Evolutionary conservation across 2,797 vertebrate genomes (phyloP), one percentile per base, ranked within the genome.

Genomic region (Buphagus erythrorhynchus): DNA sequence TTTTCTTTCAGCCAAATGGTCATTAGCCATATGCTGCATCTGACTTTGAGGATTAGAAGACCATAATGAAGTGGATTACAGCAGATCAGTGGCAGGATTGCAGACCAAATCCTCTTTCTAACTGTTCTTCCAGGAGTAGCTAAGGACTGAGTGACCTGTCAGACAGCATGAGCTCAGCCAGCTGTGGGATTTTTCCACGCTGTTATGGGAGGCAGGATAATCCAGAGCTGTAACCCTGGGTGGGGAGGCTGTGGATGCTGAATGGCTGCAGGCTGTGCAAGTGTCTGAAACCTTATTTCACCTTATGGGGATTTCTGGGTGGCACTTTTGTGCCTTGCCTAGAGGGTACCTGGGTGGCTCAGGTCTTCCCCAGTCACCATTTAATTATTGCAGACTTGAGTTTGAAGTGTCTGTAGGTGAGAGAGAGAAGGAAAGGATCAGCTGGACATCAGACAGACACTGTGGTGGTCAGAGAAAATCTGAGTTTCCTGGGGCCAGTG

Each of bases 51-150:
- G 86, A 94, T 90, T 94, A 91, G 73, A 72, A 57, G 35, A 33
- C 31, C 1, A 0, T 87, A 94, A 72, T 46, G 62, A 94, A 94
- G 66, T 72, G 88, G 73, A 96, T 95, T 95, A 91, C 54, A 91
- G 69, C 36, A 88, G 86, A 91, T 94, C 79, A 76, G 76, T 86
- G 79, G 58, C 77, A 81, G 93, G 73, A 94, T 45, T 90, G 73
- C 66, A 90, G 45, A 46, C 36, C 62, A 95, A 95, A 96, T 92
- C 95, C 88, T 74, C 82, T 84, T 94, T 80, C 55, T 81, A 35
- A 20, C 81, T 87, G 40, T 63, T 63, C 46, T 93, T 91, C 48
- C 61, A 77, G 46, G 43, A 68, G 84, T 1, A 74, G 57, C 81
- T 85, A 9, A 62, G 72, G 61, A n/a, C 55, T 21, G 79, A 88